Conservation (phyloP, 2,888 invertebrate species). For the Halictus quadricinctus region DNA sequence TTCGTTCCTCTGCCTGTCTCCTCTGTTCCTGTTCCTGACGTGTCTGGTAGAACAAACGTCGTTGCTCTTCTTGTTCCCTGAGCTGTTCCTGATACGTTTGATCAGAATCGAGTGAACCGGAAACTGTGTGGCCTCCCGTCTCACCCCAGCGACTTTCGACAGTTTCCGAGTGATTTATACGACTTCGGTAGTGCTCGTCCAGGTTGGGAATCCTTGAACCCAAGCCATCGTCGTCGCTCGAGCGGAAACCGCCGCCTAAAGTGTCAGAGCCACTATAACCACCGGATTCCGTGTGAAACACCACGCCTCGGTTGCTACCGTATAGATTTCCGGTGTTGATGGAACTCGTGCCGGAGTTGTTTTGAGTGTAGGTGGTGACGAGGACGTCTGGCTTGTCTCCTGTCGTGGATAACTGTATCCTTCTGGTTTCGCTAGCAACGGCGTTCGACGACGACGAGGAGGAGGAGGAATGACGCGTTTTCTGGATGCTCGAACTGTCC, state of each 20-base stretch:
- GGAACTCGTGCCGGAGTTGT: slow-evolving; percentile 58
- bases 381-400: slow-evolving; percentile 60
- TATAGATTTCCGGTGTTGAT: slow-evolving; percentile 29
- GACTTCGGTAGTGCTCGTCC: slow-evolving; percentile 17
- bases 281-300: slow-evolving; percentile 63
- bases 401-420: slow-evolving; percentile 58
- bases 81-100: slow-evolving; percentile 45
- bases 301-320: slow-evolving; percentile 42
- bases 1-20: slow-evolving; percentile 45
- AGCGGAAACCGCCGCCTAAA: slow-evolving; percentile 47
- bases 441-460: slow-evolving; percentile 32
- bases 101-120: slow-evolving; percentile 2
- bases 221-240: slow-evolving; percentile 45
- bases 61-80: slow-evolving; percentile 50
- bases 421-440: slow-evolving; percentile 44
- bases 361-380: slow-evolving; percentile 69
- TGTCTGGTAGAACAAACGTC: slow-evolving; percentile 15
- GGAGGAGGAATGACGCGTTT: slow-evolving; percentile 54
- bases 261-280: slow-evolving; percentile 37
- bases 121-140: slow-evolving; percentile 13
- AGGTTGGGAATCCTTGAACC: slow-evolving; percentile 26
- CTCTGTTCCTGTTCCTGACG: slow-evolving; percentile 44
- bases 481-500: slow-evolving; percentile 63
- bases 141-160: slow-evolving; percentile 55
- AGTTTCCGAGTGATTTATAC: slow-evolving; percentile 35